Evolutionary conservation across 1,140 invertebrate genomes (phyloP).

Genomic region (Drosophila asahinai): DNA sequence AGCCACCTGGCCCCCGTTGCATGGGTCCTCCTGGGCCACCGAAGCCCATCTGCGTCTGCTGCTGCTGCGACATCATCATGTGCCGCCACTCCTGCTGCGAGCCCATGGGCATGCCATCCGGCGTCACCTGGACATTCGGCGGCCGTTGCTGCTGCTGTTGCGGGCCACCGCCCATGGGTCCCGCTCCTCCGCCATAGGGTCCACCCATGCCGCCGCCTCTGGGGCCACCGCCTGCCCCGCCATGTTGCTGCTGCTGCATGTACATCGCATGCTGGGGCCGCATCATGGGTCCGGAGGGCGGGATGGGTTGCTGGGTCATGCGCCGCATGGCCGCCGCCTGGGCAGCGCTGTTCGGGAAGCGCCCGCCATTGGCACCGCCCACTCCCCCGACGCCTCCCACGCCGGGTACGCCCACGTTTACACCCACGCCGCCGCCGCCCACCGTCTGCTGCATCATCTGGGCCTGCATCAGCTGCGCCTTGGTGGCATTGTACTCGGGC

Average conservation of each 20-base stretch:
- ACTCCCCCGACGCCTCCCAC: constrained; percentile 80
- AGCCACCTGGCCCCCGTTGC: constrained; percentile 88
- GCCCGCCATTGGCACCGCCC: constrained; percentile 81
- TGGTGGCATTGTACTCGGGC: constrained; percentile 90
- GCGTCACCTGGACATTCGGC: constrained; percentile 86
- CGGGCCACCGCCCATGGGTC: constrained; percentile 62
- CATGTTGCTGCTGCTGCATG: constrained; percentile 86
- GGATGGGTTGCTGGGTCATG: constrained; percentile 89
- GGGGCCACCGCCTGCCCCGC: constrained; percentile 68
- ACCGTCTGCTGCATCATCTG: constrained; percentile 84
- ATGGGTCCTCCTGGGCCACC: constrained; percentile 82
- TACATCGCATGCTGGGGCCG: constrained; percentile 87
- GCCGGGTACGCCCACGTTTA: constrained; percentile 79
- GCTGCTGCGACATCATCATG: constrained; percentile 88
- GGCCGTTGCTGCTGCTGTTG: constrained; percentile 85
- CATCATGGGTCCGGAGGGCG: constrained; percentile 90
- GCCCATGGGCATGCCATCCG: constrained; percentile 86
- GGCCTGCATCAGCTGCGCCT: constrained; percentile 87
- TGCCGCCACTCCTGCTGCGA: constrained; percentile 89
- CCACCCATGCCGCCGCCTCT: constrained; percentile 85
- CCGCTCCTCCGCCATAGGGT: constrained; percentile 75
- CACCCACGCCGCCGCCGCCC: constrained; percentile 82
- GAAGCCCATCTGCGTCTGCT: constrained; percentile 88
- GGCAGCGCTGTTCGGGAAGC: constrained; percentile 80
- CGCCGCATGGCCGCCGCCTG: constrained; percentile 87